Percentiles rank a stretch among this genome's conserved stretches.
phyloP scores from a whole-genome alignment of 2,888 invertebrate genomes.

The Hypolimnas misippus region DNA sequence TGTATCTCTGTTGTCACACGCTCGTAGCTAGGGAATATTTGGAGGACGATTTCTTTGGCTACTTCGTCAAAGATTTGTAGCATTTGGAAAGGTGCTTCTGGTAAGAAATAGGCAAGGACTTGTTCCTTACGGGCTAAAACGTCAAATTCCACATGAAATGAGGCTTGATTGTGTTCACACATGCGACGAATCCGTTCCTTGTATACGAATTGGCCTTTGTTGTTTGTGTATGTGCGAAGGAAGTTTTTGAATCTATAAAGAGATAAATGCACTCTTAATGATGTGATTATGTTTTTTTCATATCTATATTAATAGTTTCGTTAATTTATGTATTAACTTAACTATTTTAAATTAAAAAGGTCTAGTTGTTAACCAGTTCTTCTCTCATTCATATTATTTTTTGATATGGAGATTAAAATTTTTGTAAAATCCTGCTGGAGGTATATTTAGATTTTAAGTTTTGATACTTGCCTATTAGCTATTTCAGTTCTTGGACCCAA shows the following conservation, averaged over 20 bases:
- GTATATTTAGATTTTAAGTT: no score
- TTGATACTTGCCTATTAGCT: slow-evolving; percentile 86
- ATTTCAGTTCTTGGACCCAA: slow-evolving; percentile 98
- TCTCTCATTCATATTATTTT: no score
- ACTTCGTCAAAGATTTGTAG: slow-evolving; percentile 98
- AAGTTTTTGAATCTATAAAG: slow-evolving; percentile 91
- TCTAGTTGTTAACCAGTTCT: no score
- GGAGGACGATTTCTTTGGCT: slow-evolving; percentile 95
- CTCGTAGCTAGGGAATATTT: slow-evolving; percentile 97
- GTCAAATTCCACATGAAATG: slow-evolving; percentile 96
- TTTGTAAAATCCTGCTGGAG: no score
- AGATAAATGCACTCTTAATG: neutral
- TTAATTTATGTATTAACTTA: no score
- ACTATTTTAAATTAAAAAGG: no score
- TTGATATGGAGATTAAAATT: no score
- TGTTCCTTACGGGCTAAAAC: slow-evolving; percentile 95
- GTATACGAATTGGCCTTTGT: slow-evolving; percentile 93
- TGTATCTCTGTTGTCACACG: slow-evolving; percentile 97
- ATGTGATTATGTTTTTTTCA: no score
- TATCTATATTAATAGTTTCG: no score
- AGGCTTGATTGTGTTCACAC: slow-evolving; percentile 96
- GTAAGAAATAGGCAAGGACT: slow-evolving; percentile 97
- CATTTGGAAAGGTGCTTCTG: slow-evolving; percentile 98
- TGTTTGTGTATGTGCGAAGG: slow-evolving; percentile 94
- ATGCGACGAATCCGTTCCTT: slow-evolving; percentile 96